phyloP scores from a whole-genome alignment of 2,113 vertebrate species.

The Oncorhynchus tshawytscha region DNA sequence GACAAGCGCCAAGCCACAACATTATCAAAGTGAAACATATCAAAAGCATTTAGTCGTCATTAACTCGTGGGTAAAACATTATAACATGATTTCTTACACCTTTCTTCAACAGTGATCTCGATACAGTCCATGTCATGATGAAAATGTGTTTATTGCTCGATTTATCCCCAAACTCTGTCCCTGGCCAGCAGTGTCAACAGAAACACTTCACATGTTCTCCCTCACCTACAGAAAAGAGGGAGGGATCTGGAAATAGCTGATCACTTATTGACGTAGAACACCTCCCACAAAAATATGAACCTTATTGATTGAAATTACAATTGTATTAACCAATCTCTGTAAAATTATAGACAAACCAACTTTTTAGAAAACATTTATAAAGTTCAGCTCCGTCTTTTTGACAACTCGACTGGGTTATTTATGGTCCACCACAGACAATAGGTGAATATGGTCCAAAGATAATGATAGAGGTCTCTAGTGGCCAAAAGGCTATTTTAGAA shows the following conservation, averaged over 20 bases:
- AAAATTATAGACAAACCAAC: not conserved
- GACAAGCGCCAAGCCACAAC: not conserved
- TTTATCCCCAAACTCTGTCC: not conserved
- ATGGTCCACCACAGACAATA: not conserved
- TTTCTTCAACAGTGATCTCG: conserved; percentile 62
- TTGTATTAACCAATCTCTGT: conserved; percentile 13
- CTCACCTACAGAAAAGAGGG: conserved; percentile 7
- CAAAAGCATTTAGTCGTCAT: conserved; percentile 1
- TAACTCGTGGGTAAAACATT: too few species aligned
- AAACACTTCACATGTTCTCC: not conserved
- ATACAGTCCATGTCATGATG: conserved; percentile 64
- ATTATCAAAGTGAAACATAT: conserved; percentile 21
- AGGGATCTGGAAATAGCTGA: not conserved
- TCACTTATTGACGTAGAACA: not conserved
- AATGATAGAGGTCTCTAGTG: too few species aligned
- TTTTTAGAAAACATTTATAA: not conserved
- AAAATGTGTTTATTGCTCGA: not conserved
- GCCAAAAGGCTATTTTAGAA: too few species aligned
- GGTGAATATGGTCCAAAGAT: not conserved
- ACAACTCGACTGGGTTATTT: not conserved
- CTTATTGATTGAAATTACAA: conserved; percentile 6
- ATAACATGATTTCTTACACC: conserved; percentile 56
- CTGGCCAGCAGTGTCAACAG: conserved; percentile 1
- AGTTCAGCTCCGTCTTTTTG: not conserved
- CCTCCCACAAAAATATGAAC: not conserved